These are phyloP conservation scores for Pseudomyrmex flavicornis DNA, from an alignment of 1,140 invertebrate species.

Conservation along the genomic window DNA sequence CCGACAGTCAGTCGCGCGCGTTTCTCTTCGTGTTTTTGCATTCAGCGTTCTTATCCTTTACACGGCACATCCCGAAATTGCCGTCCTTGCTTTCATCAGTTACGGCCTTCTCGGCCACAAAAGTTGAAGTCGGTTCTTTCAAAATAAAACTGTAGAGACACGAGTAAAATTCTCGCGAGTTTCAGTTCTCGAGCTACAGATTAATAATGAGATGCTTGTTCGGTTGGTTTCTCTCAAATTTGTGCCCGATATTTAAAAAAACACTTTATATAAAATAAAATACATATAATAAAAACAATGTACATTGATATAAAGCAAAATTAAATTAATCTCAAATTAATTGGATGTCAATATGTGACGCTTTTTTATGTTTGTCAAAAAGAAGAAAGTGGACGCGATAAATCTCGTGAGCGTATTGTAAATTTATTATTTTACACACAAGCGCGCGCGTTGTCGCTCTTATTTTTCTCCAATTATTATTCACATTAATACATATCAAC, in stretches of 20 bases:
- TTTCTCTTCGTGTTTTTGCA: slow-evolving; percentile 19
- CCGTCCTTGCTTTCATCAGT: background rate
- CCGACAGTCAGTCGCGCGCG: slow-evolving; percentile 27
- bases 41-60: slow-evolving; percentile 4
- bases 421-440: too few species aligned
- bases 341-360: too few species aligned
- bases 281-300: too few species aligned
- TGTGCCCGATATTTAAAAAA: too few species aligned
- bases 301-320: too few species aligned
- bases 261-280: too few species aligned
- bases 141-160: background rate
- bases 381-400: background rate
- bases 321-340: too few species aligned
- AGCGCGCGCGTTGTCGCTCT: slow-evolving; percentile 17
- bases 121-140: slow-evolving; percentile 20
- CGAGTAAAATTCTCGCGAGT: background rate
- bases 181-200: background rate
- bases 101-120: background rate
- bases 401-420: background rate
- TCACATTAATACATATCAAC: slow-evolving; percentile 1
- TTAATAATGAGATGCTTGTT: background rate
- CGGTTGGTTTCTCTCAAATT: background rate
- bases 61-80: slow-evolving; percentile 19
- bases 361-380: background rate
- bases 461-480: slow-evolving; percentile 28